Base-by-base conservation (phyloP, 1,140 invertebrate species). In the Apocrypta bakeri region DNA sequence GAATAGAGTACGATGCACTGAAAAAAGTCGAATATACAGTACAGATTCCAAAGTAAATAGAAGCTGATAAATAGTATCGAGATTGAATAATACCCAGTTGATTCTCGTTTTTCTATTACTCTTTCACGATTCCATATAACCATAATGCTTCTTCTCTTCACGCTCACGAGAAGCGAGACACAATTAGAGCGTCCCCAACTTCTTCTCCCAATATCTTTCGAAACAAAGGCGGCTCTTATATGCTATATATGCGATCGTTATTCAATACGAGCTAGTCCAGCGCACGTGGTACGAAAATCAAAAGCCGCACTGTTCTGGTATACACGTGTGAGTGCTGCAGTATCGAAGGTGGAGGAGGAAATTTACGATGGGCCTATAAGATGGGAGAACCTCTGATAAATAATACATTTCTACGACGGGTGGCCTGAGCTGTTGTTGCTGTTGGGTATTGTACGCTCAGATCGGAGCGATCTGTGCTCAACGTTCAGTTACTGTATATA, bases 331-430 rank as follows among this genome's bases (percentile, higher is more conserved):
- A 77, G 74, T 68, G 74, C 78, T 21, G 48, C 48, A 56, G 56
- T 17, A 81, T 40, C 31, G 12, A 64, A 81, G 12, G 37, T 33
- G 24, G 24, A 25, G 21, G 64, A n/a, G n/a, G 63, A 29, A 66
- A 83, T 83, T 79, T 73, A 73, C 81, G 61, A 81, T 31, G 61
- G 61, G 33, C 21, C 72, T 64, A 37, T 48, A 40, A 73, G 79
- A 66, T 25, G 24, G 14, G 21, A 48, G 71, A 66, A 75, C 37
- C 37, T 14, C 71, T 83, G 83, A 86, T 85, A 85, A 85, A 85
- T 86, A 86, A 86, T 86, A 85, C 85, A 86, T 85, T 83, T 86
- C 48, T 63, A 61, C 84, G 72, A 73, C 79, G 76, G 79, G 78
- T 83, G 79, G 79, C 79, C 82, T 21, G 48, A 56, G 84, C 83